Evolutionary conservation across 2,888 invertebrate species (phyloP), one percentile per base, ranked within the genome.

Genomic region (Pachycephus smyrnensis): DNA sequence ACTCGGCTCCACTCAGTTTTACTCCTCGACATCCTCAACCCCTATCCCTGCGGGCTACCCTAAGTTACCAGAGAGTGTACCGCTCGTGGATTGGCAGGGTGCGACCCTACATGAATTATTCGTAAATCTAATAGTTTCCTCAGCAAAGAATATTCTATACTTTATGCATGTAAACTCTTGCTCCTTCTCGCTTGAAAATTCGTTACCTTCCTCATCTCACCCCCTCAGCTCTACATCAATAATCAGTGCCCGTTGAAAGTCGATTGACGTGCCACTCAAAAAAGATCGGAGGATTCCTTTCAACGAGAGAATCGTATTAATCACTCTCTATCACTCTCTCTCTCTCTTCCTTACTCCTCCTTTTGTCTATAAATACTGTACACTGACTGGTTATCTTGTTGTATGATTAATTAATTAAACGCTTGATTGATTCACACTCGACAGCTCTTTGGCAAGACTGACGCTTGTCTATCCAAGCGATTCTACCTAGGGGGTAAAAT

Each of bases 51-150:
- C 74, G 33, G 33, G 32, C 71, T 71, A 71, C 74, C 74, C 30
- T 74, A 33, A 74, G 12, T 71, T 71, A 74, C 36, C 74, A 32
- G 74, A 30, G 74, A 30, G 37, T 36, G 71, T 36, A 71, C 71
- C 9, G 71, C 33, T 30, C 30, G 78, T 82, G 82, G 82, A 84
- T 84, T 84, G 84, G 83, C 80, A 82, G 84, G 82, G 80, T 82
- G 82, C 82, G 80, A 84, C 82, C 83, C 80, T 80, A 81, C 83
- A 86, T 86, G 85, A 85, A 86, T 86, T 86, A 87, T 86, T 86
- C 84, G 80, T 79, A 81, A 83, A 84, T 82, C 80, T 84, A 84
- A 87, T 87, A 84, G 85, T 83, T 85, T 86, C 82, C 33, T 84
- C 23, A 9, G 55, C 55, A 55, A 55, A 55, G 55, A 55, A 55